Conservation (phyloP, 1,140 invertebrate genomes). For the Aphaenogaster floridana region DNA sequence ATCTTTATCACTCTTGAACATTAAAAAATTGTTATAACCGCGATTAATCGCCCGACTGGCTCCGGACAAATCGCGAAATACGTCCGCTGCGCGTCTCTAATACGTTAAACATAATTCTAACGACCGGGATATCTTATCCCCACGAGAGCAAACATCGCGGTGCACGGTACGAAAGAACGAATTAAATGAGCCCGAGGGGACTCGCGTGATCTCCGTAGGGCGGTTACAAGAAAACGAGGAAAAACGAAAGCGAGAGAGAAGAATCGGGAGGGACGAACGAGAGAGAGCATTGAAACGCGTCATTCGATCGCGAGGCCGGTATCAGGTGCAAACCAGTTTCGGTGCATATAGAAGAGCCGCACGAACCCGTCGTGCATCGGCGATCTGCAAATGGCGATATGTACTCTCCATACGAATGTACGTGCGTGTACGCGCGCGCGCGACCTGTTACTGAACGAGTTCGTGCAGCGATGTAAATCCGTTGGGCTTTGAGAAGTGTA, state of each 20-base stretch:
- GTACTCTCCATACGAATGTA: slow-evolving; percentile 66
- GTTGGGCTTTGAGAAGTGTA: slow-evolving; percentile 41
- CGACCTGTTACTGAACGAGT: slow-evolving; percentile 42
- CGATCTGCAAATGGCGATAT: slow-evolving; percentile 81
- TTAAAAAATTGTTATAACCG: not conserved
- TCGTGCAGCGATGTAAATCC: slow-evolving; percentile 57
- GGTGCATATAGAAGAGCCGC: slow-evolving; percentile 71
- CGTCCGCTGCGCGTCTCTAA: not conserved
- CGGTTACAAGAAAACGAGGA: slow-evolving; percentile 63
- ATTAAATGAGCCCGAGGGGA: slow-evolving; percentile 42
- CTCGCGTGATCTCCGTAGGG: slow-evolving; percentile 69
- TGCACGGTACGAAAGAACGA: slow-evolving; percentile 27
- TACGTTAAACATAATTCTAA: not conserved
- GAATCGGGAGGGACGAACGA: slow-evolving; percentile 64
- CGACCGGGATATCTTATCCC: slow-evolving; percentile 31
- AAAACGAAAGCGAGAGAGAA: slow-evolving; percentile 61
- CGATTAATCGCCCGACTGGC: not conserved
- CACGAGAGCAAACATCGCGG: slow-evolving; percentile 40
- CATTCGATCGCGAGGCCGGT: slow-evolving; percentile 84
- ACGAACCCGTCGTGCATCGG: slow-evolving; percentile 67
- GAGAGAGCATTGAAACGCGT: slow-evolving; percentile 83
- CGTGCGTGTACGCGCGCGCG: slow-evolving; percentile 19
- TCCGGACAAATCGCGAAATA: not conserved
- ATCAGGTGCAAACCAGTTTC: slow-evolving; percentile 87
- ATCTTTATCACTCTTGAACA: not conserved